Conservation (phyloP, 1,140 invertebrate genomes). For the Dysdera silvatica region DNA sequence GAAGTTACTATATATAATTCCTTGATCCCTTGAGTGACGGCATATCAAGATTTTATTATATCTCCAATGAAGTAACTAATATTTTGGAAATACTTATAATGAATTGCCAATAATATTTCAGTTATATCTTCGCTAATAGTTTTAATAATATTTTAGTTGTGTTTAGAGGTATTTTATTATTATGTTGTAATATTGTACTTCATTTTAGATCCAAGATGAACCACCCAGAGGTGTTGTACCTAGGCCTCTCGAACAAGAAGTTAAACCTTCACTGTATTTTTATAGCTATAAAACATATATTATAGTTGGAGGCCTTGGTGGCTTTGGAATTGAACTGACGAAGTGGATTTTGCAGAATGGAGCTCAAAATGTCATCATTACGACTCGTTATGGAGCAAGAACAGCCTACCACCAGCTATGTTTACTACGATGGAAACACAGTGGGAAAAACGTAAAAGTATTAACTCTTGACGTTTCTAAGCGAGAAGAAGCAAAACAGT, state of each 20-base stretch:
- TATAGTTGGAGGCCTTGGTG: constrained; percentile 53
- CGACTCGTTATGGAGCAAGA: constrained; percentile 48
- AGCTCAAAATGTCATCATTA: constrained; percentile 48
- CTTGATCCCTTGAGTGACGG: too few relatives aligned
- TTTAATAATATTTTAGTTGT: too few relatives aligned
- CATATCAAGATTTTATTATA: too few relatives aligned
- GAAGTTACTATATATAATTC: too few relatives aligned
- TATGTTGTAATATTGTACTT: too few relatives aligned
- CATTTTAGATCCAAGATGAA: constrained; percentile 34
- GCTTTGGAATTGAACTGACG: constrained; percentile 52
- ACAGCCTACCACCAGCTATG: constrained; percentile 48
- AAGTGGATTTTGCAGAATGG: constrained; percentile 52
- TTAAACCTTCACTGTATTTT: constrained; percentile 45
- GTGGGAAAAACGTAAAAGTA: constrained; percentile 60
- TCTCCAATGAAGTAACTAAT: too few relatives aligned
- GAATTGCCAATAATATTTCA: too few relatives aligned
- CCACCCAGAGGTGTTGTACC: constrained; percentile 32
- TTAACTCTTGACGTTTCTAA: constrained; percentile 60
- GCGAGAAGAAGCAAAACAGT: constrained; percentile 56
- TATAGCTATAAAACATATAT: constrained; percentile 42
- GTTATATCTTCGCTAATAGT: too few relatives aligned
- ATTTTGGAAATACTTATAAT: too few relatives aligned
- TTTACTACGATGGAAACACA: constrained; percentile 53
- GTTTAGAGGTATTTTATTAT: too few relatives aligned
- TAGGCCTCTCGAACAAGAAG: constrained; percentile 34